A percentile compares a stretch with the other conserved stretches of the same genome.
phyloP scores from a whole-genome alignment of 2,113 vertebrate species.

The Dermatemys mawii region DNA sequence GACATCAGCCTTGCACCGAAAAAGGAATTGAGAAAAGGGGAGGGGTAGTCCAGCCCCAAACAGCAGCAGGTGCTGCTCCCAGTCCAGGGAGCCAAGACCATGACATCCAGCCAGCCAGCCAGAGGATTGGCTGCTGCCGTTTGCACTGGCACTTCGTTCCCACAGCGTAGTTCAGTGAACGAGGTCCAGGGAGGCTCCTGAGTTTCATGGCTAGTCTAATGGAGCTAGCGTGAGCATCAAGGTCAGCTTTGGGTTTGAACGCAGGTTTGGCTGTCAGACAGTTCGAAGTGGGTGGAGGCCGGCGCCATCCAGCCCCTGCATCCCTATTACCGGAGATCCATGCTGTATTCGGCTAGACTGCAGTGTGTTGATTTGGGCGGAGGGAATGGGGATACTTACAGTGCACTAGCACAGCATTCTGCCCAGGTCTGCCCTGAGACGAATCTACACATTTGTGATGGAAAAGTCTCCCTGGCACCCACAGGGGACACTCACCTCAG shows the following conservation, averaged over 20 bases:
- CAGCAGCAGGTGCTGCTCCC: not conserved
- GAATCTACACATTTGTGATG: accelerated
- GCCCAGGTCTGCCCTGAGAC: not conserved
- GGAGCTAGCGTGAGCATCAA: not conserved
- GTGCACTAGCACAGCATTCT: not conserved
- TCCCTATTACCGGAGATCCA: not conserved
- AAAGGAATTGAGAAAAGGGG: conserved; percentile 56
- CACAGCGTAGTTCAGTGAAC: not conserved
- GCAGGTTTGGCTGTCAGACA: not conserved
- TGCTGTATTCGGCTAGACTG: not conserved
- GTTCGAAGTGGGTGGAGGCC: not conserved
- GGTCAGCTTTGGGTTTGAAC: not conserved
- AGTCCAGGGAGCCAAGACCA: not conserved
- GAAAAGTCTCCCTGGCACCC: not conserved
- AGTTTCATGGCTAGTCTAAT: not conserved
- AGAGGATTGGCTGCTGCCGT: not conserved
- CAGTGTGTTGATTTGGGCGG: not conserved
- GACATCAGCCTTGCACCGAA: not conserved
- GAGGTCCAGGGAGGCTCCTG: not conserved
- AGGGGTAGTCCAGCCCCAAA: conserved; percentile 33
- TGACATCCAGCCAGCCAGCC: not conserved
- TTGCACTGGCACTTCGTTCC: not conserved
- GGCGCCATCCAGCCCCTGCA: not conserved
- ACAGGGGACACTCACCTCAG: accelerated
- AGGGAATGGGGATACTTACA: not conserved